These are phyloP conservation scores for Drosophila sucinea DNA, from an alignment of 1,140 invertebrate genomes.

Conservation along the genomic window DNA sequence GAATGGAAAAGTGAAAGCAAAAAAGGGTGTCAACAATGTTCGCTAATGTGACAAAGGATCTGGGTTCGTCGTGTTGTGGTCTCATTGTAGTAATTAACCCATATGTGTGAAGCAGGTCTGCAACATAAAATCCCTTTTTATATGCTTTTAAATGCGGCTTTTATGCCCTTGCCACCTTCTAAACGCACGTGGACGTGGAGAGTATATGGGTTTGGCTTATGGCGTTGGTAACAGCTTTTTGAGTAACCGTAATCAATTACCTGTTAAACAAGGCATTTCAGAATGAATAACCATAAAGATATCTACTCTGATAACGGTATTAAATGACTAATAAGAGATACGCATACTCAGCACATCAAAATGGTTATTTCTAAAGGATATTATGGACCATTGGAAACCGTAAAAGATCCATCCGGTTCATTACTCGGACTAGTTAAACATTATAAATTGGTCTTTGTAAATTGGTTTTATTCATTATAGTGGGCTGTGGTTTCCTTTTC, in stretches of 20 bases:
- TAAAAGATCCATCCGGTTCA: too few species aligned
- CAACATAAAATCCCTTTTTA: slow-evolving; percentile 65
- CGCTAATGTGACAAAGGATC: slow-evolving; percentile 70
- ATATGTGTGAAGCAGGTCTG: slow-evolving; percentile 41
- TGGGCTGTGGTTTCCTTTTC: too few species aligned
- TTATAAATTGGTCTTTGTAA: too few species aligned
- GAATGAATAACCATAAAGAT: background rate
- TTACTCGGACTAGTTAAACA: too few species aligned
- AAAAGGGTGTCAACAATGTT: slow-evolving; percentile 46
- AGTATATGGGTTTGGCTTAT: slow-evolving; percentile 1
- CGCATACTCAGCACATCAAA: background rate
- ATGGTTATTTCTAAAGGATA: background rate
- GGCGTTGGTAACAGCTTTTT: slow-evolving; percentile 20
- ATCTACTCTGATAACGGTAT: background rate
- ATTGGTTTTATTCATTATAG: too few species aligned
- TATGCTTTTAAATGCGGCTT: slow-evolving; percentile 74
- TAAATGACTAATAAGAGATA: background rate
- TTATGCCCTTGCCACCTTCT: slow-evolving; percentile 23
- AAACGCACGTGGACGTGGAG: too few species aligned
- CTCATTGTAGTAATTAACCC: slow-evolving; percentile 76
- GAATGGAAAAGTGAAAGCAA: background rate
- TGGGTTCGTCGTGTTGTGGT: slow-evolving; percentile 26
- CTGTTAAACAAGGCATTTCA: background rate
- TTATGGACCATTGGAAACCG: too few species aligned
- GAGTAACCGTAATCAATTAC: slow-evolving; percentile 6